These are phyloP conservation scores for Coptotermes formosanus DNA, from an alignment of 1,140 invertebrate species.

Conservation along the genomic window DNA sequence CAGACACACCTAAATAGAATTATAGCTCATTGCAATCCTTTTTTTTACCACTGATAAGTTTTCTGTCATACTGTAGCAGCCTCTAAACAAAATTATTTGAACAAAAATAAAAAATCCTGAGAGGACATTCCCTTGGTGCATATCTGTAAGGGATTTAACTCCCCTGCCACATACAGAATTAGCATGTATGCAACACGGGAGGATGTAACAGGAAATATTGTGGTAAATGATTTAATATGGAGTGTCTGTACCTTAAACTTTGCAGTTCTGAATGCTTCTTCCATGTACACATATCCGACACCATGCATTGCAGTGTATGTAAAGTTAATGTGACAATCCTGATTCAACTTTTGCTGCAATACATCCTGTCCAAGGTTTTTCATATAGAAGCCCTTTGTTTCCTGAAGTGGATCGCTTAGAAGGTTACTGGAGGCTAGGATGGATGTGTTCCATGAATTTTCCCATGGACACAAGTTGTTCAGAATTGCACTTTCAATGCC, in stretches of 20 bases:
- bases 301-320: slow-evolving; percentile 98
- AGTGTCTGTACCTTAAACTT: slow-evolving; percentile 64
- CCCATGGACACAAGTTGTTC: slow-evolving; percentile 70
- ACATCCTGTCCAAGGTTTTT: not conserved
- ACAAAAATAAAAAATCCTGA: too few species aligned
- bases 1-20: too few species aligned
- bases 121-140: too few species aligned
- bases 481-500: slow-evolving; percentile 80
- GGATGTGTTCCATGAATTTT: slow-evolving; percentile 64
- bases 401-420: slow-evolving; percentile 59
- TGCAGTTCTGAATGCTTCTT: slow-evolving; percentile 70
- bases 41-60: too few species aligned
- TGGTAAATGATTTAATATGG: not conserved
- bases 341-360: slow-evolving; percentile 58
- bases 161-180: too few species aligned
- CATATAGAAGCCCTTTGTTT: slow-evolving; percentile 48
- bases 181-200: too few species aligned
- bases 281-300: slow-evolving; percentile 82
- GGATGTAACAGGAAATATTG: not conserved
- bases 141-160: too few species aligned
- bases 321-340: slow-evolving; percentile 62
- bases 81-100: too few species aligned
- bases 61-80: too few species aligned
- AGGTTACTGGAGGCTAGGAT: slow-evolving; percentile 45
- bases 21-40: too few species aligned